Evolutionary conservation across 2,797 vertebrate species (phyloP).

Genomic region (Sebastes minor): DNA sequence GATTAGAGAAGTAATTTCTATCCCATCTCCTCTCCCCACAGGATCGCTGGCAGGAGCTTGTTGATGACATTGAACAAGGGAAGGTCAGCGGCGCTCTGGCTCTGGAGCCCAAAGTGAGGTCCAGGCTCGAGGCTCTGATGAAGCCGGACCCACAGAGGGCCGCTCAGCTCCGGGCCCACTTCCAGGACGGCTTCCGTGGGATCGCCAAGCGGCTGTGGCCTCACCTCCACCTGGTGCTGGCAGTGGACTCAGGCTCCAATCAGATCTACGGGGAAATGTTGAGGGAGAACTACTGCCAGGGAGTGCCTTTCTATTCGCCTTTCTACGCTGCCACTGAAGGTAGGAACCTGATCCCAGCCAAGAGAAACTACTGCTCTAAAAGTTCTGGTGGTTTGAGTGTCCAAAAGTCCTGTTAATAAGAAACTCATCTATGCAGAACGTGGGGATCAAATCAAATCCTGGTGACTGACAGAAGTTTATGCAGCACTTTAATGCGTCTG

Average conservation of each 20-base stretch:
- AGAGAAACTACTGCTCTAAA: neutral
- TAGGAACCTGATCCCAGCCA: slow-evolving; percentile 40
- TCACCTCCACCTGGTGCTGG: slow-evolving; percentile 86
- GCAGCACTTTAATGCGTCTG: no score
- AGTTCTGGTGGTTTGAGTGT: neutral
- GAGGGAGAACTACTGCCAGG: slow-evolving; percentile 82
- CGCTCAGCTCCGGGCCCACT: slow-evolving; percentile 75
- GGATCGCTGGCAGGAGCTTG: slow-evolving; percentile 81
- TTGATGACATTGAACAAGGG: slow-evolving; percentile 84
- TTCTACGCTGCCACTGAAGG: slow-evolving; percentile 89
- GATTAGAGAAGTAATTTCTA: slow-evolving; percentile 21
- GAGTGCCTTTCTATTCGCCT: slow-evolving; percentile 90
- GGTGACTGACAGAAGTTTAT: no score
- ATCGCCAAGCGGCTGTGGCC: slow-evolving; percentile 90
- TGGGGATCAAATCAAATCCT: no score
- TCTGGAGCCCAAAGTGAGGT: slow-evolving; percentile 72
- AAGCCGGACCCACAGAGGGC: slow-evolving; percentile 81
- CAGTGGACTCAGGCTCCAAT: slow-evolving; percentile 85
- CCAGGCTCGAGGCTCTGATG: slow-evolving; percentile 75
- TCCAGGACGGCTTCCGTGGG: slow-evolving; percentile 82
- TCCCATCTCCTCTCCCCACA: slow-evolving; percentile 42
- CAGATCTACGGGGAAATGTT: slow-evolving; percentile 86
- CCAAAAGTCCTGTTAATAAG: neutral
- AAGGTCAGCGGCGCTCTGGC: slow-evolving; percentile 73
- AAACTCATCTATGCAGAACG: neutral